Conservation (phyloP, 2,113 vertebrate genomes). For the Meleagris gallopavo region DNA sequence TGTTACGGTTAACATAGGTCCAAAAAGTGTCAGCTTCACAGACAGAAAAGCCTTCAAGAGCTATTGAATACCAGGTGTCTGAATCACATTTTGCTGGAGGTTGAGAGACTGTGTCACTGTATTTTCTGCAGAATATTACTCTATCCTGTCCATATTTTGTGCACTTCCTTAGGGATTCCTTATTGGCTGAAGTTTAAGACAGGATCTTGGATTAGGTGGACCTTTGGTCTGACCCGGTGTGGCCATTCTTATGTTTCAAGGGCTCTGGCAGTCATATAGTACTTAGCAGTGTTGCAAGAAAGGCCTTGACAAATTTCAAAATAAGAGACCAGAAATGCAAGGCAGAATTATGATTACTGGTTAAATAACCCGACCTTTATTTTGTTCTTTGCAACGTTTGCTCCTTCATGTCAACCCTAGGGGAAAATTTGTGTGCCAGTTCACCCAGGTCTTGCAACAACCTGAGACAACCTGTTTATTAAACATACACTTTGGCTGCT, state of each 20-base stretch:
- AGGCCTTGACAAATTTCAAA: constrained; percentile 40
- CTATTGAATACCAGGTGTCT: background rate
- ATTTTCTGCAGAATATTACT: constrained; percentile 1
- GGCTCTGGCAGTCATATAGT: constrained; percentile 1
- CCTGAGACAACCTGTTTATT: constrained; percentile 72
- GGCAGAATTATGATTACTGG: constrained; percentile 20
- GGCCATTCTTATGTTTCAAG: background rate
- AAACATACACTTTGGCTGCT: constrained; percentile 53
- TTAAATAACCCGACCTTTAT: constrained; percentile 33
- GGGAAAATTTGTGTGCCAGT: constrained; percentile 60
- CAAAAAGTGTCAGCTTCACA: background rate
- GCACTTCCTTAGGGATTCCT: background rate
- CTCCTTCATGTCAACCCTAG: constrained; percentile 64
- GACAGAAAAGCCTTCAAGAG: background rate
- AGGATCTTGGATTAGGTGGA: background rate
- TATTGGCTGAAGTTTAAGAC: background rate
- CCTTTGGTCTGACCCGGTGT: constrained; percentile 6
- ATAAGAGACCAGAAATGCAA: constrained; percentile 46
- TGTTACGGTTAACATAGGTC: background rate
- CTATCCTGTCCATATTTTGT: background rate
- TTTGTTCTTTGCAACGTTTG: constrained; percentile 45
- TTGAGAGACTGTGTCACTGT: background rate
- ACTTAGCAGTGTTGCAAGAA: constrained; percentile 39
- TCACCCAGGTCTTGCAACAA: constrained; percentile 68
- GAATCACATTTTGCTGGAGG: background rate